Base-by-base conservation (phyloP, 2,888 invertebrate genomes). In the Trachelus stipa region DNA sequence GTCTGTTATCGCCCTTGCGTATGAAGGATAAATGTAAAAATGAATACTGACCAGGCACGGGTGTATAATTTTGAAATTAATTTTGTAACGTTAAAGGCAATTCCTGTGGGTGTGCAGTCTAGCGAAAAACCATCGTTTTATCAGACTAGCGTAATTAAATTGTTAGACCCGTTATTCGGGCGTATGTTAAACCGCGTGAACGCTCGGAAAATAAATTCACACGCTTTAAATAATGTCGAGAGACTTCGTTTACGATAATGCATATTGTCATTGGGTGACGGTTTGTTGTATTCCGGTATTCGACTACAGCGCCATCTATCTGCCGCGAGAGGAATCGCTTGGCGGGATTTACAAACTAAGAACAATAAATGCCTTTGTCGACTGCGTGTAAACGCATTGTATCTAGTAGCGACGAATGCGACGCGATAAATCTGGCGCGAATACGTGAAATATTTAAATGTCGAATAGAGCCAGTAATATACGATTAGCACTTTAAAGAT, bases 41-140 rank as follows among this genome's bases (percentile, higher is more conserved):
- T 40, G 23, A 23, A 56, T 56, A 15, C 1, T 40, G 15, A 15
- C 23, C 2, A 56, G 9, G 2, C 23, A 23, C 56, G 56, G 9
- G 0, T 23, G 56, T 23, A 23, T 56, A 56, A 56, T 56, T 56
- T 56, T 56, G 23, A 56, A 56, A 56, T 56, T 56, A 56, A 23
- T 56, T 9, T 56, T 56, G 6, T 23, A 56, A 56, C 2, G 23
- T 23, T 56, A 56, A 15, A 23, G 23, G 15, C 23, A 23, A 56
- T 15, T 23, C 9, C 23, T 23, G 23, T 56, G 2, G 56, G 0
- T 23, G 15, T 9, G 56, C 56, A 23, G 56, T 56, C 23, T 56
- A 56, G 23, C 23, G 23, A 56, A 9, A 56, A 56, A 56, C 75
- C 75, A 56, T 77, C 79, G 68, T 76, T 79, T 34, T 71, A 12